Base-by-base conservation (phyloP, 2,113 vertebrate genomes). In the Alexandromys fortis region DNA sequence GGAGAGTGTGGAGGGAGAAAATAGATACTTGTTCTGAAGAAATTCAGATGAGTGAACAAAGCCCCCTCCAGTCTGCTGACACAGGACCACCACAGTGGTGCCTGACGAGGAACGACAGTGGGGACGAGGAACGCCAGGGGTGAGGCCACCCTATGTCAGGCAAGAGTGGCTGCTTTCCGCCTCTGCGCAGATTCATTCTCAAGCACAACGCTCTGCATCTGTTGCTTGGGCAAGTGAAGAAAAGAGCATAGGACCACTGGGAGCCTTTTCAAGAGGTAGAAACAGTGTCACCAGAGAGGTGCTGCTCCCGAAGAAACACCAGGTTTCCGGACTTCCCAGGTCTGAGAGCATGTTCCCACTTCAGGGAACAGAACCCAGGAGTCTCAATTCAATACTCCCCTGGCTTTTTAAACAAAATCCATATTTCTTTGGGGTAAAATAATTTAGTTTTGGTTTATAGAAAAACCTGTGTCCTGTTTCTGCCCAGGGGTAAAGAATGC, bases 21-120 rank as follows among this genome's bases (percentile, higher is more conserved):
- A 90, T 17, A 81, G 67, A 90, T 68, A 21, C 24, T 35, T 45
- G 52, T 77, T 58, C 72, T 67, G 85, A 78, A 35, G 68, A 63
- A 78, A 75, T 61, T 94, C 65, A 83, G 86, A 86, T 79, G 49
- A 12, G 81, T 2, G 72, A 92, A 94, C 93, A 97, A 96, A 97
- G 91, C 70, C 70, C 42, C 35, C 28, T 67, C 47, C 58, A 76
- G 58, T 70, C 35, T 11, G 19, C 17, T 79, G 58, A 77, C 70
- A 91, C 45, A 38, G 76, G 45, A 95, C 85, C 85, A 94, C 95
- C 94, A 16, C 92, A 3, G 92, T 68, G 81, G 79, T 70, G 72
- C 9, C 0, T 21, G 49, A 55, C 85, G 83, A 94, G 85, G 47
- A 85, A 1, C 10, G 88, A 92, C 77, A 22, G n/a, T 28, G 82